Evolutionary conservation across 2,888 invertebrate genomes (phyloP), one percentile per base, ranked within the genome.

Genomic region (Troglohyphantes excavatus): DNA sequence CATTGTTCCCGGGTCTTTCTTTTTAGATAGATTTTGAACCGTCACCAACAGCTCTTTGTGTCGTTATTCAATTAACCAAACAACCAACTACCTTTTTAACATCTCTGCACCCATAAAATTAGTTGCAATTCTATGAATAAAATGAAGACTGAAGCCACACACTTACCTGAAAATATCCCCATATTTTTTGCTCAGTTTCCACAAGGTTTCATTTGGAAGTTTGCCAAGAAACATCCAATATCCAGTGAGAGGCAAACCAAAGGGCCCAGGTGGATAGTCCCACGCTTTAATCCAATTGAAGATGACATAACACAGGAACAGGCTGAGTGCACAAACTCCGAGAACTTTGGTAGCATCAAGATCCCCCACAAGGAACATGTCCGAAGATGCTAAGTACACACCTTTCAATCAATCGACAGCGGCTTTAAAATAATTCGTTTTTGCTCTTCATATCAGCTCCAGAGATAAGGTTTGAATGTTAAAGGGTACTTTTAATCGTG

Each of bases 101-200:
- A n/a, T n/a, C n/a, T n/a, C n/a, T n/a, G n/a, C n/a, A n/a, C n/a
- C n/a, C n/a, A n/a, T n/a, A n/a, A n/a, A n/a, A n/a, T n/a, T n/a
- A n/a, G n/a, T n/a, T n/a, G n/a, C n/a, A n/a, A n/a, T n/a, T n/a
- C n/a, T 13, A 39, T 39, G 39, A 2, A 39, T 2, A 39, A 39
- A 39, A 39, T n/a, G n/a, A 39, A 39, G 1, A 39, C 7, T 39
- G 39, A 39, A 39, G 13, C 39, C 1, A n/a, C 17, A n/a, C 13
- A 72, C 68, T 61, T 61, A 88, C 88, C 88, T 76, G 39, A 82
- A 81, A 39, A 88, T 59, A 29, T 82, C 76, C 0, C 88, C 88
- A 63, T 88, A 82, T 19, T 82, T 88, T 21, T 70, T 68, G 6
- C 59, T 70, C 43, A 88, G 3, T 13, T 75, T 6, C 17, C 59